phyloP scores from a whole-genome alignment of 64 coral and sea anemone species.

The Cladopsammia gracilis region DNA sequence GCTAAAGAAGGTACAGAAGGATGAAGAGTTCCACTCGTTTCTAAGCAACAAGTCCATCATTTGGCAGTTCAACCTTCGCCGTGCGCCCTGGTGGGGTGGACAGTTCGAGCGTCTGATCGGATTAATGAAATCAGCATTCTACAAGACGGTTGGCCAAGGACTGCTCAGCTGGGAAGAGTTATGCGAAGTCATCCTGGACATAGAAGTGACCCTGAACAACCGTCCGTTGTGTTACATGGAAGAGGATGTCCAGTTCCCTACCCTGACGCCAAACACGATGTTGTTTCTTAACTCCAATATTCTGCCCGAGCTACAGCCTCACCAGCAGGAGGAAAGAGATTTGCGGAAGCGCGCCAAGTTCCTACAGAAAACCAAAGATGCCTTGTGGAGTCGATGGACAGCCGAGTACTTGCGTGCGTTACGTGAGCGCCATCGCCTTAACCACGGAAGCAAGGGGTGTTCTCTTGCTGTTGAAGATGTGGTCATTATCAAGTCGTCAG shows the following conservation, averaged over 20 bases:
- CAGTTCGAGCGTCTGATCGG: constrained; percentile 73
- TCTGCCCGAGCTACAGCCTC: neutral
- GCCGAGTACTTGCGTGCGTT: neutral
- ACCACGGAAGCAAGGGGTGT: neutral
- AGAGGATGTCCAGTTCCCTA: constrained; percentile 31
- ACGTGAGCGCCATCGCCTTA: constrained; percentile 43
- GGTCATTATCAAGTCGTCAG: constrained; percentile 9
- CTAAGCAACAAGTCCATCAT: neutral
- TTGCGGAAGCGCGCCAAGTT: constrained; percentile 50
- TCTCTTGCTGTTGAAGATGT: constrained; percentile 9
- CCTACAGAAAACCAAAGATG: constrained; percentile 29
- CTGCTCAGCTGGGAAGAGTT: constrained; percentile 26
- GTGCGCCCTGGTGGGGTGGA: constrained; percentile 72
- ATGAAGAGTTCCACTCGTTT: constrained; percentile 21
- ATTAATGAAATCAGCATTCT: constrained; percentile 46
- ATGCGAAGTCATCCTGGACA: constrained; percentile 11
- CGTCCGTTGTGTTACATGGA: constrained; percentile 28
- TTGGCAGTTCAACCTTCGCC: constrained; percentile 61
- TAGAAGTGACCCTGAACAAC: constrained; percentile 42
- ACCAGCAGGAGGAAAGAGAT: constrained; percentile 26
- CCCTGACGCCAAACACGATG: constrained; percentile 34
- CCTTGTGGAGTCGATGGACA: constrained; percentile 25
- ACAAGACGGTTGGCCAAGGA: constrained; percentile 42
- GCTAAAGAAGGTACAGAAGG: constrained; percentile 14
- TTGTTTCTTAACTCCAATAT: constrained; percentile 19